Base-by-base conservation (phyloP, 2,888 invertebrate genomes). In the Polydrusus pterygomalis region DNA sequence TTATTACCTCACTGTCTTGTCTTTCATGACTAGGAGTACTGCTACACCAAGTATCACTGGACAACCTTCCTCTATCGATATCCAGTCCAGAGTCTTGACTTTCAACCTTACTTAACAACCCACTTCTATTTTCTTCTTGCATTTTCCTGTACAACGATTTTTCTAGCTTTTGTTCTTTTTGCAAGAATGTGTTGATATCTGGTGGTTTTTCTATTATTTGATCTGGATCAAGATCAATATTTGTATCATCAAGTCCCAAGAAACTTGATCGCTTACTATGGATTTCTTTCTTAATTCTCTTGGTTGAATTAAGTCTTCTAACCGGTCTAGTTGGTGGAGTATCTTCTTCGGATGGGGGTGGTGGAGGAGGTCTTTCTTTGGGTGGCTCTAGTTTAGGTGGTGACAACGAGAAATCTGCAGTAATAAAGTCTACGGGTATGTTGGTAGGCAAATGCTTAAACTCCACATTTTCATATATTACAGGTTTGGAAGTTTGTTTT, bases 191-290 rank as follows among this genome's bases (percentile, higher is more conserved):
- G 13, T 93, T 93, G 89, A 95, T 93, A 85, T 95, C 95, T 7
- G 95, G 95, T 17, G 95, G 92, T 68, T 93, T 94, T 8, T 83
- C 82, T 43, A 84, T 74, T 34, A 78, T 75, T 47, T 94, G 86
- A 84, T 94, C 93, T 54, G 91, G 91, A 84, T 93, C 93, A 80
- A 94, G 93, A 83, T 93, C 92, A 80, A 92, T 91, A 15, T 89
- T 89, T 82, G 92, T 90, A 67, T 93, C 94, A 82, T 96, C 95
- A 83, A 96, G 93, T 60, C 96, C 96, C 51, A 96, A 90, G 86
- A 96, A 96, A 85, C 95, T 95, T 43, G 95, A 93, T 60, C 96
- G 92, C 83, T 96, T 94, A 84, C 93, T 94, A 10, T 95, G 91
- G 67, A 96, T 90, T 85, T 96, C 96, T 84, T 96, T 95, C 83